Evolutionary conservation across 1,140 invertebrate species (phyloP), one percentile per base, ranked within the genome.

Genomic region (Drosophila mauritiana): DNA sequence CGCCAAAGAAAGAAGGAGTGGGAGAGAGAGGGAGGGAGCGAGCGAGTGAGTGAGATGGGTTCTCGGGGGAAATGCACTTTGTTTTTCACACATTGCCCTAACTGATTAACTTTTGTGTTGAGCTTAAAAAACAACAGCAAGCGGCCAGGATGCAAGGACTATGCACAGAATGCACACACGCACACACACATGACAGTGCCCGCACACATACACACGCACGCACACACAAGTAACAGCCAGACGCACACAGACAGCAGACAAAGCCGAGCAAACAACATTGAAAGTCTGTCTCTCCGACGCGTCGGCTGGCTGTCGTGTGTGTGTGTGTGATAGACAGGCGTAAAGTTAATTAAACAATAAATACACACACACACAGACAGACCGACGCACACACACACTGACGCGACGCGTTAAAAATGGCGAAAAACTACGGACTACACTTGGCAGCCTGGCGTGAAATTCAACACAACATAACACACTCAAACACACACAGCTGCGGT

Each of bases 291-390:
- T 52, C 39, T 56, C 48, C 69, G 42, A 58, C 58, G 43, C 13
- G 13, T 39, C 11, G 11, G 37, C 13, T 31, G 31, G 46, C 58
- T 53, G 43, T 56, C 45, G 37, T 55, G 48, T 37, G 59, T 69
- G 48, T 78, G 52, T 86, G 78, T 89, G 76, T 77, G 80, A 88
- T 83, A 89, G 84, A 88, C 84, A 89, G 84, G 84, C 84, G 84
- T 89, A 88, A 88, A 88, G 84, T 89, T 89, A 89, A 89, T 89
- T 89, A 89, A 89, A 89, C 84, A 89, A 89, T 89, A 89, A 89
- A 89, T 78, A 89, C 77, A 80, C 59, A 86, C 65, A 78, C 52
- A 63, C 43, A 57, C 36, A 65, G 12, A 8, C n/a, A 40, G 22
- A 55, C 36, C 49, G 20, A 59, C 45, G 31, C 31, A 31, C 77